phyloP scores from a whole-genome alignment of 2,888 invertebrate species.

The Lapara coniferarum region DNA sequence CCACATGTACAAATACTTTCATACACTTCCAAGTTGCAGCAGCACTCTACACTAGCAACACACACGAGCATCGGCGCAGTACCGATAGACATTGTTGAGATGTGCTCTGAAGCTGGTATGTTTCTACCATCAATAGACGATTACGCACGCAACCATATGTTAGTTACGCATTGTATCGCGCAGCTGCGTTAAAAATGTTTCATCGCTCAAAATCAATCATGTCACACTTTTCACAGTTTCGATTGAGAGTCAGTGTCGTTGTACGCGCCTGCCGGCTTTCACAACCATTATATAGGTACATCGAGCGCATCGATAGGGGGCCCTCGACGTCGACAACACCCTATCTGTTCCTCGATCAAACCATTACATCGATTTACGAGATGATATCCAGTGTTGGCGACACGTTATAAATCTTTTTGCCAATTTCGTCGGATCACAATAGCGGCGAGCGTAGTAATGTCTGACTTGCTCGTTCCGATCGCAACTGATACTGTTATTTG shows the following conservation, averaged over 20 bases:
- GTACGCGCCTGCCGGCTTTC: conserved; percentile 58
- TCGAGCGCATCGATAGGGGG: conserved; percentile 52
- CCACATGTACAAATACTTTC: conserved; percentile 62
- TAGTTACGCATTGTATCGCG: conserved; percentile 33
- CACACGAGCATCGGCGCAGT: background rate
- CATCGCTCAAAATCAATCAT: conserved; percentile 56
- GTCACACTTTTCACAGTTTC: conserved; percentile 53
- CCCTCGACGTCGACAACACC: conserved; percentile 55
- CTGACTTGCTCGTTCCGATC: conserved; percentile 45
- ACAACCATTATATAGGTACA: conserved; percentile 55
- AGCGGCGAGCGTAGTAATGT: conserved; percentile 45
- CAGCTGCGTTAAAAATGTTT: conserved; percentile 37
- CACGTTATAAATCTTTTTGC: conserved; percentile 63
- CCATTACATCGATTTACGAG: conserved; percentile 71
- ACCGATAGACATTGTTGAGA: conserved; percentile 27
- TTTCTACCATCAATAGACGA: conserved; percentile 46
- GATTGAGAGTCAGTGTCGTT: conserved; percentile 45
- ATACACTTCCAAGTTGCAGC: conserved; percentile 45
- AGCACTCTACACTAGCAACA: conserved; percentile 2
- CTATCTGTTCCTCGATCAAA: conserved; percentile 61
- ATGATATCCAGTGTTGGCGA: conserved; percentile 60
- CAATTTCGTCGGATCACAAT: conserved; percentile 57
- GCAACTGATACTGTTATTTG: conserved; percentile 45
- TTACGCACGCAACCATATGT: conserved; percentile 38
- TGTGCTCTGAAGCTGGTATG: conserved; percentile 39